Evolutionary conservation across 2,797 vertebrate species (phyloP), one percentile per base, ranked within the genome.

Genomic region (Geotrypetes seraphini): DNA sequence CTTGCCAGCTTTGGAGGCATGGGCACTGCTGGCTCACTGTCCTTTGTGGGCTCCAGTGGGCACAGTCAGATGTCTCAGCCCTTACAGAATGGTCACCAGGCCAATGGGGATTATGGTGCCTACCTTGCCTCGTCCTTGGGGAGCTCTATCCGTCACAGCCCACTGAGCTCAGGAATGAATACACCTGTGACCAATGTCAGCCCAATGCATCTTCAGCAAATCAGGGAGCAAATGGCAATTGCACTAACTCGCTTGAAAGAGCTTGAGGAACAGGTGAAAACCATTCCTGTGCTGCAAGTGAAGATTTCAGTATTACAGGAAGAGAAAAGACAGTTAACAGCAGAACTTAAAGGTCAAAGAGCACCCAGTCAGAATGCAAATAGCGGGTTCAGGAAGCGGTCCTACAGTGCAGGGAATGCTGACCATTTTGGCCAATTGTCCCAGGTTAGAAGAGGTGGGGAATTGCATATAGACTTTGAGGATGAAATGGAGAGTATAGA

Each of bases 231-330:
- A 75, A 99, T 99, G 96, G 91, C 96, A 1, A 62, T 97, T 26
- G 96, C 94, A 6, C 79, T 99, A 8, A 90, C 83, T 60, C 85
- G 79, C 47, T 79, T 99, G 16, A 97, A 97, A 57, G 96, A 97
- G 64, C 78, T 99, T 0, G 94, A 99, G 69, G 92, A 92, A 43
- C 94, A 99, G 58, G 94, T 89, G 24, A 91, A 90, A 52, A 89
- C 88, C 34, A 97, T 99, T 69, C 96, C 96, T 2, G 86, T 97
- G 49, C 73, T 97, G 25, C 94, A 95, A 64, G 96, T 97, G n/a
- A 97, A 97, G 78, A 99, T 99, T 30, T 90, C 93, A 0, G 93
- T 97, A 31, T 77, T 99, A 36, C 94, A 97, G 66, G 96, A 97
- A 41, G 95, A 98, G 61, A 97, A 94, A 45, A 76, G 96, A 47